These are phyloP conservation scores for Emmelina monodactyla DNA, from an alignment of 2,888 invertebrate species.

Conservation along the genomic window DNA sequence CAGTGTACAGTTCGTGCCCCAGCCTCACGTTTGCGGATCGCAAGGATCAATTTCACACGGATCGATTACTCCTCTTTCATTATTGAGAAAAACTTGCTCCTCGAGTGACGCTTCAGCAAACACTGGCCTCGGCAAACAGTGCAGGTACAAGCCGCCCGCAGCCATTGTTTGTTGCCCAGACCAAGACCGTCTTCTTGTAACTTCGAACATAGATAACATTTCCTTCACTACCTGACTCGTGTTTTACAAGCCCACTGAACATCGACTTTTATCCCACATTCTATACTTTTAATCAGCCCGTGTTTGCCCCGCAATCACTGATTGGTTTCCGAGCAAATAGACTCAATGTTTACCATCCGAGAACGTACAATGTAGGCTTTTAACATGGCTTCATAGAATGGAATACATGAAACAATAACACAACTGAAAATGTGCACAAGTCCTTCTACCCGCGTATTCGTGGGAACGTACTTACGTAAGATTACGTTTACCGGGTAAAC, in stretches of 20 bases:
- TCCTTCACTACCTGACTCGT: too few species aligned
- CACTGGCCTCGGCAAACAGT: constrained; percentile 29
- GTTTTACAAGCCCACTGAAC: too few species aligned
- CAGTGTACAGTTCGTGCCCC: constrained; percentile 35
- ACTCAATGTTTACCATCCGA: constrained; percentile 25
- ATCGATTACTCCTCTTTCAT: constrained; percentile 48
- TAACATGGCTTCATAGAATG: constrained; percentile 15
- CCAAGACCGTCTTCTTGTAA: too few species aligned
- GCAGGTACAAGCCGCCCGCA: constrained; percentile 22
- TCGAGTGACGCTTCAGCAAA: constrained; percentile 16
- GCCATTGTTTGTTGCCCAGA: constrained; percentile 38
- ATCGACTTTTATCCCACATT: too few species aligned
- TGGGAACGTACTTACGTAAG: neutral
- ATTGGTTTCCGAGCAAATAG: constrained; percentile 19
- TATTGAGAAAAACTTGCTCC: constrained; percentile 16
- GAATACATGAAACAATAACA: constrained; percentile 41
- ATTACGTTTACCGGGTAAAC: too few species aligned
- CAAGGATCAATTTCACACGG: constrained; percentile 46
- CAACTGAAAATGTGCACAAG: constrained; percentile 21
- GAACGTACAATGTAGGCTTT: constrained; percentile 36
- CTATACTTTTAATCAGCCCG: constrained; percentile 30
- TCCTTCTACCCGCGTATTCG: too few species aligned
- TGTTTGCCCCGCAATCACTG: constrained; percentile 22
- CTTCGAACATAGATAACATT: too few species aligned
- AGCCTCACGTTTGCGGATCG: constrained; percentile 34